A percentile compares a stretch with the other conserved stretches of the same genome.
Conservation (phyloP, 1,140 invertebrate genomes). For the Dreissena polymorpha region DNA sequence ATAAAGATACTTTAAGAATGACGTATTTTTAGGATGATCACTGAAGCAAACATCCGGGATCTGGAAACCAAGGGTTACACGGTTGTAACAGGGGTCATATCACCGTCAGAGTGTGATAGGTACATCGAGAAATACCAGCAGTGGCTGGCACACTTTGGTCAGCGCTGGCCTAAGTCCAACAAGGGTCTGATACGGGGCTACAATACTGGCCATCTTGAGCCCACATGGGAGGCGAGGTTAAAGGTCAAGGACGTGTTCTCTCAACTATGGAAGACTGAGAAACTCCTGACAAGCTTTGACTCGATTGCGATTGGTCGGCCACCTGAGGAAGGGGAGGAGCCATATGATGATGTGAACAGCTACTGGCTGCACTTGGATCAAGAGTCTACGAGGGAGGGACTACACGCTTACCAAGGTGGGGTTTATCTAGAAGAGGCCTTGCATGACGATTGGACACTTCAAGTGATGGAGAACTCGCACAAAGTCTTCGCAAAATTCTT, state of each 20-base stretch:
- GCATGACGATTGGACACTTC: conserved; percentile 47
- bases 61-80: conserved; percentile 49
- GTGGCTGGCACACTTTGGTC: conserved; percentile 37
- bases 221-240: conserved; percentile 47
- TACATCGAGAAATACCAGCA: conserved; percentile 32
- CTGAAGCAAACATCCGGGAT: conserved; percentile 15
- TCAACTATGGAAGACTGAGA: conserved; percentile 52
- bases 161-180: neutral
- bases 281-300: conserved; percentile 53
- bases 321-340: conserved; percentile 47
- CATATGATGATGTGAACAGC: conserved; percentile 22
- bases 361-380: conserved; percentile 59
- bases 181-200: conserved; percentile 13
- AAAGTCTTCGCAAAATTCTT: conserved; percentile 52
- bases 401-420: conserved; percentile 58
- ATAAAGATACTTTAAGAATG: no score
- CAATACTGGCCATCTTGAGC: conserved; percentile 44
- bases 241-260: conserved; percentile 41
- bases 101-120: conserved; percentile 39
- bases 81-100: conserved; percentile 33
- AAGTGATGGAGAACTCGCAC: conserved; percentile 57
- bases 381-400: conserved; percentile 27
- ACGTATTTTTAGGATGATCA: conserved; percentile 16
- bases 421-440: conserved; percentile 53
- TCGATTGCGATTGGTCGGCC: conserved; percentile 50